Conservation (phyloP, 37 sponge, comb jelly and placozoan species). For the Dysidea cf. avara region DNA sequence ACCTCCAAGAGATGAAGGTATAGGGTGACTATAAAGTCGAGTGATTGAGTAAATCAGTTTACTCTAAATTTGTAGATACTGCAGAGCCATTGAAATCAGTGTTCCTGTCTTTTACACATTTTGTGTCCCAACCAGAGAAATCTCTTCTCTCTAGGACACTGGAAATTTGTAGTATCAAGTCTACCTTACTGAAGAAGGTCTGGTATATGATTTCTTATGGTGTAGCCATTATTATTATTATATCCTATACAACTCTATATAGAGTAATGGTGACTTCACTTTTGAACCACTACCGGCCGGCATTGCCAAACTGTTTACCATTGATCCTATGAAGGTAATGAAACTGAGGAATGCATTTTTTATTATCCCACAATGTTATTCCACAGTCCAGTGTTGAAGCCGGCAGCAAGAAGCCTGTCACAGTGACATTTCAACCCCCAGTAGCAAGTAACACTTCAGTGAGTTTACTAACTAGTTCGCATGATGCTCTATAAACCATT, state of each 20-base stretch:
- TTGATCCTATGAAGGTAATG: slow-evolving; percentile 71
- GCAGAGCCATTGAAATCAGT: too few species aligned
- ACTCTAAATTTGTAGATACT: too few species aligned
- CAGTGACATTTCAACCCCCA: slow-evolving; percentile 57
- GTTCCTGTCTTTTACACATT: too few species aligned
- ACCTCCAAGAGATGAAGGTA: neutral
- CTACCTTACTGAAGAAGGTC: slow-evolving; percentile 29
- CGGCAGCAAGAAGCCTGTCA: slow-evolving; percentile 37
- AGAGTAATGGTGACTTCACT: slow-evolving; percentile 65
- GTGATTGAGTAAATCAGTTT: too few species aligned
- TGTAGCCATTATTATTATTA: neutral
- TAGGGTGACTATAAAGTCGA: neutral
- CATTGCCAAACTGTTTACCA: slow-evolving; percentile 53
- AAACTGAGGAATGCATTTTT: neutral
- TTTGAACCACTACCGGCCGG: slow-evolving; percentile 56
- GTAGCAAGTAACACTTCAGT: slow-evolving; percentile 4
- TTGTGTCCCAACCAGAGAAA: too few species aligned
- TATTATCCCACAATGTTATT: too few species aligned
- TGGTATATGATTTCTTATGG: neutral
- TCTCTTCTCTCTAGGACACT: slow-evolving; percentile 20
- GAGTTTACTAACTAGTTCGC: too few species aligned
- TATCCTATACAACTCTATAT: neutral
- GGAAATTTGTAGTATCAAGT: slow-evolving; percentile 47
- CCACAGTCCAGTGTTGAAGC: slow-evolving; percentile 53
- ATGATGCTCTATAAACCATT: too few species aligned